Evolutionary conservation across 2,797 vertebrate species (phyloP).

Genomic region (Macrochelys suwanniensis): DNA sequence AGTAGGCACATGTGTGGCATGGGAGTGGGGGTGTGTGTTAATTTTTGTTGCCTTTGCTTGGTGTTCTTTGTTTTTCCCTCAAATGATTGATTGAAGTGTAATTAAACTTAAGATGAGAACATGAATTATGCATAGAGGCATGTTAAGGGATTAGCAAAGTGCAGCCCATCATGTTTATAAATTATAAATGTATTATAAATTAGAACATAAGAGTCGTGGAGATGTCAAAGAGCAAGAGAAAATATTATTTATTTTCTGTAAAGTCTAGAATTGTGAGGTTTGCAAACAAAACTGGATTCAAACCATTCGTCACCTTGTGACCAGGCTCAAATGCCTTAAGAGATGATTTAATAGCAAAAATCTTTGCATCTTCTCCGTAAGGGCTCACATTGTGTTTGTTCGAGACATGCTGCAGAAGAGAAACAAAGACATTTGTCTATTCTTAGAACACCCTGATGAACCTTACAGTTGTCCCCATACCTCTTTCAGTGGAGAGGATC

Average conservation of each 20-base stretch:
- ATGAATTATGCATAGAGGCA: constrained; percentile 49
- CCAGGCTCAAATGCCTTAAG: constrained; percentile 7
- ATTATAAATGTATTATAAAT: constrained; percentile 59
- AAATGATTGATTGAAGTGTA: constrained; percentile 50
- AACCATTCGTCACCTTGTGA: constrained; percentile 20
- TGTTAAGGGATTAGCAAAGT: constrained; percentile 62
- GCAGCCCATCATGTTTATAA: constrained; percentile 35
- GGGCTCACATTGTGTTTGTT: constrained; percentile 6
- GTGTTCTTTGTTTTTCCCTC: constrained; percentile 9
- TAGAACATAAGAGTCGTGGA: constrained; percentile 21
- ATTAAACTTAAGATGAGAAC: constrained; percentile 43
- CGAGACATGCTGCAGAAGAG: constrained; percentile 21
- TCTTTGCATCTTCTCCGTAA: neutral
- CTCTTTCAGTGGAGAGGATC: constrained; percentile 57
- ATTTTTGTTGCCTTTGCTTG: neutral
- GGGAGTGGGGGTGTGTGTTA: neutral
- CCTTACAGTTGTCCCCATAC: constrained; percentile 56
- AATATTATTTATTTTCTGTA: constrained; percentile 15
- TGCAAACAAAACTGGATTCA: constrained; percentile 20
- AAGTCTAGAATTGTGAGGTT: constrained; percentile 29
- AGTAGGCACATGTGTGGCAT: neutral
- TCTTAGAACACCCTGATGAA: constrained; percentile 46
- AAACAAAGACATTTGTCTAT: constrained; percentile 62
- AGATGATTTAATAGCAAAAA: constrained; percentile 9
- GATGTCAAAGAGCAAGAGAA: neutral